Evolutionary conservation across 1,140 invertebrate genomes (phyloP).

Genomic region (Lineus longissimus): DNA sequence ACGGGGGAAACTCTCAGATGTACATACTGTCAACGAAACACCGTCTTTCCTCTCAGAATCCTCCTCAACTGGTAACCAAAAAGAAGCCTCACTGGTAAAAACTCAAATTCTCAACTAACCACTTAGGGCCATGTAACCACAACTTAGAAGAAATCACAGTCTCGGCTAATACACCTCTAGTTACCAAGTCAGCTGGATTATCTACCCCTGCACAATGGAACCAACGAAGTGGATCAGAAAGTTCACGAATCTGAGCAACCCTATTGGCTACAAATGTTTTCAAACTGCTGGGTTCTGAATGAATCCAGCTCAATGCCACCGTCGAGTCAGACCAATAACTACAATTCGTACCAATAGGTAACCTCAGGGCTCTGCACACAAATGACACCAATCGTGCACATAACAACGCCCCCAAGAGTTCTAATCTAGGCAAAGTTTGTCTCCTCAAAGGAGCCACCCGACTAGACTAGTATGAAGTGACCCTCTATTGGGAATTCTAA

Average conservation of each 20-base stretch:
- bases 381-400: background rate
- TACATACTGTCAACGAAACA: too few species aligned
- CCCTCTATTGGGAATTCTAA: too few species aligned
- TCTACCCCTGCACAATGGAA: slow-evolving; percentile 10
- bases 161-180: slow-evolving; percentile 6
- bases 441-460: too few species aligned
- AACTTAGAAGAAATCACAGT: background rate
- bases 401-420: too few species aligned
- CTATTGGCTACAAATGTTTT: slow-evolving; percentile 18
- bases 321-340: slow-evolving; percentile 11
- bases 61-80: background rate
- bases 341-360: background rate
- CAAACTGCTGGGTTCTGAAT: slow-evolving; percentile 6
- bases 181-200: slow-evolving; percentile 22
- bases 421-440: too few species aligned
- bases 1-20: too few species aligned
- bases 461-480: too few species aligned
- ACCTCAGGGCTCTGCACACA: background rate
- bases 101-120: background rate
- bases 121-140: background rate
- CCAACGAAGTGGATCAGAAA: slow-evolving; percentile 4
- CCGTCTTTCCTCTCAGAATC: too few species aligned
- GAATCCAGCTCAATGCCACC: slow-evolving; percentile 9
- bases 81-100: too few species aligned
- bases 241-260: background rate